phyloP scores from a whole-genome alignment of 2,888 invertebrate species.

The Sialis lutaria region DNA sequence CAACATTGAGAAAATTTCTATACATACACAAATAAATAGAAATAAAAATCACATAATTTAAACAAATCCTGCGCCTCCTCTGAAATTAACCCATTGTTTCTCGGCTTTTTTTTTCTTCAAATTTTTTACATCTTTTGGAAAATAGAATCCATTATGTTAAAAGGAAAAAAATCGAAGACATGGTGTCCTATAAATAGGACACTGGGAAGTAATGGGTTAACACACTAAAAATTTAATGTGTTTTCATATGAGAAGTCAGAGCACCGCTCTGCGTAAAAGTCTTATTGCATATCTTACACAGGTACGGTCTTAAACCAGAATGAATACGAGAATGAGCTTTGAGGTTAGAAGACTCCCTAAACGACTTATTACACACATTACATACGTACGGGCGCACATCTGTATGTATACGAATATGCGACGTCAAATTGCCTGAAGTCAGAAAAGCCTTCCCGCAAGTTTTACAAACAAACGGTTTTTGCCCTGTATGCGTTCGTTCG shows the following conservation, averaged over 20 bases:
- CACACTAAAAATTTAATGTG: not conserved
- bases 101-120: too few relatives aligned
- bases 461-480: not conserved
- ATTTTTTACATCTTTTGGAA: too few relatives aligned
- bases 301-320: not conserved
- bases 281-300: not conserved
- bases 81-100: too few relatives aligned
- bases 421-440: not conserved
- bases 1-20: too few relatives aligned
- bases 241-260: not conserved
- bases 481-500: not conserved
- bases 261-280: not conserved
- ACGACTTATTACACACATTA: not conserved
- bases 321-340: not conserved
- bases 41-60: too few relatives aligned
- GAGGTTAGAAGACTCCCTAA: not conserved
- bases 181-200: too few relatives aligned
- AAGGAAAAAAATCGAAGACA: too few relatives aligned
- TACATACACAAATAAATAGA: too few relatives aligned
- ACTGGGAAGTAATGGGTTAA: too few relatives aligned
- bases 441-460: not conserved
- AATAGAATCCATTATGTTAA: too few relatives aligned
- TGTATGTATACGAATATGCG: not conserved
- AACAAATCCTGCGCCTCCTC: too few relatives aligned
- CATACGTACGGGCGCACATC: not conserved